These are phyloP conservation scores for Achatina immaculata DNA, from an alignment of 1,140 invertebrate species.

Conservation along the genomic window DNA sequence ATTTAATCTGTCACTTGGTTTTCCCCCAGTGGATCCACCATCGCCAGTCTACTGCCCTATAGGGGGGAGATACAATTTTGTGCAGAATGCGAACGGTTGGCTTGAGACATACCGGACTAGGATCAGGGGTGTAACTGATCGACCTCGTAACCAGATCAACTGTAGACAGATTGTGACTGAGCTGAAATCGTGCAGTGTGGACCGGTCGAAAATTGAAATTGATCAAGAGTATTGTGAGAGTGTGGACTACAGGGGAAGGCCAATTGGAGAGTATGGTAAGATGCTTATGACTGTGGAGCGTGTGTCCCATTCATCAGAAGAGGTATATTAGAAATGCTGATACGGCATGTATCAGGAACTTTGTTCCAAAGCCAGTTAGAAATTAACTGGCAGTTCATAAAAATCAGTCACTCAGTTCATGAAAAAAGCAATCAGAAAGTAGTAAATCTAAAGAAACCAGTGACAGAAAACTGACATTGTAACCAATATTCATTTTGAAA, in stretches of 20 bases:
- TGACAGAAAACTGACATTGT: too few species aligned
- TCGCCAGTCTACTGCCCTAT: conserved; percentile 94
- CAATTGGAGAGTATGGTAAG: conserved; percentile 78
- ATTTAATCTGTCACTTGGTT: too few species aligned
- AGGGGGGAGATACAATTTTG: conserved; percentile 95
- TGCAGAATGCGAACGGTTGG: conserved; percentile 86
- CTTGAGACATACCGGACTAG: conserved; percentile 84
- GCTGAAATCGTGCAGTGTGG: conserved; percentile 82
- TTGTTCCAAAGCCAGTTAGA: too few species aligned
- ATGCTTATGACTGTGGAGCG: not conserved
- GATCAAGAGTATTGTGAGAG: conserved; percentile 96
- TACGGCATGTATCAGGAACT: too few species aligned
- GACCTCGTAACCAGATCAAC: conserved; percentile 90
- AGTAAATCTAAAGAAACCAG: too few species aligned
- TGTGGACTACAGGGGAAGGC: conserved; percentile 93
- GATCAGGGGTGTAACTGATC: conserved; percentile 94
- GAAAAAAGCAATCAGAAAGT: too few species aligned
- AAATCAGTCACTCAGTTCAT: too few species aligned
- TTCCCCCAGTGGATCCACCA: conserved; percentile 85
- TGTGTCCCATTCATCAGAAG: too few species aligned
- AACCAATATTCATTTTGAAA: too few species aligned
- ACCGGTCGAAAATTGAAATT: conserved; percentile 92
- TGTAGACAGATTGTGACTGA: conserved; percentile 95
- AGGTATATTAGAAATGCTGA: too few species aligned
- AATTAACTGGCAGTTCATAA: too few species aligned